phyloP scores from a whole-genome alignment of 2,888 invertebrate genomes.

The Vesta saturnalis region DNA sequence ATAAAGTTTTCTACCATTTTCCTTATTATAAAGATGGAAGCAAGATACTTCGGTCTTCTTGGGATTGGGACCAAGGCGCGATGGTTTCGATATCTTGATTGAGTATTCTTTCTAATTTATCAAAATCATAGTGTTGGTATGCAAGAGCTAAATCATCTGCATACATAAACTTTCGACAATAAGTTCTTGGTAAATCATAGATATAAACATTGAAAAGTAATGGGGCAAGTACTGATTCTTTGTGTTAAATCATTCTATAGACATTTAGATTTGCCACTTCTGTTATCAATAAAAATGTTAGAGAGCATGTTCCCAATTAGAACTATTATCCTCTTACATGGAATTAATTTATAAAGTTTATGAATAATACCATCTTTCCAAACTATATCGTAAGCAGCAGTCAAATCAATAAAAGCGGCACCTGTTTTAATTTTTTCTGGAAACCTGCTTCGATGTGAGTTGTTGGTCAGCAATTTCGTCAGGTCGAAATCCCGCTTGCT shows the following conservation, averaged over 20 bases:
- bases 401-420: no score
- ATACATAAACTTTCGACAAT: conserved; percentile 2
- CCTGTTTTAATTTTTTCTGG: no score
- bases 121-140: not conserved
- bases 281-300: not conserved
- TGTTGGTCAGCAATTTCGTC: not conserved
- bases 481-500: not conserved
- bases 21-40: not conserved
- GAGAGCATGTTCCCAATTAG: not conserved
- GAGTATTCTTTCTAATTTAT: not conserved
- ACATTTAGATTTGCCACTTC: not conserved
- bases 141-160: not conserved
- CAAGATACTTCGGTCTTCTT: not conserved
- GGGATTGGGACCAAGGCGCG: not conserved
- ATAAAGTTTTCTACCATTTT: not conserved
- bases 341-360: not conserved
- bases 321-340: not conserved
- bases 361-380: not conserved
- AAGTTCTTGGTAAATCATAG: not conserved
- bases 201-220: not conserved
- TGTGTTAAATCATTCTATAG: not conserved
- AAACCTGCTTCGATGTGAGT: not conserved
- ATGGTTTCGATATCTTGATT: not conserved
- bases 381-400: not conserved
- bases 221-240: not conserved